These are phyloP conservation scores for Ataeniobius toweri DNA, from an alignment of 2,797 vertebrate genomes.

Conservation along the genomic window DNA sequence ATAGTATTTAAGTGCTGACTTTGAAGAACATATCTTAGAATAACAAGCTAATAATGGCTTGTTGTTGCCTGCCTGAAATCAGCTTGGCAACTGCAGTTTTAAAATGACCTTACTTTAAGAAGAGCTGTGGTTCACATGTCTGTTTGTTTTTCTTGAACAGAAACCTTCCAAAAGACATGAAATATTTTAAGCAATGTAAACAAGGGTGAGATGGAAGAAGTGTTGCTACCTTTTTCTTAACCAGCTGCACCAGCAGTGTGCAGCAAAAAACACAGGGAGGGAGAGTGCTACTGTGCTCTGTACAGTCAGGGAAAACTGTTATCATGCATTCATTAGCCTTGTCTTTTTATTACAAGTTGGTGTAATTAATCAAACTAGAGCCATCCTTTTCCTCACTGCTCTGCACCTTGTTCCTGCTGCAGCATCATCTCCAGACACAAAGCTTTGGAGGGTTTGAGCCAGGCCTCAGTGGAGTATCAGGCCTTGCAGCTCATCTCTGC, in stretches of 20 bases:
- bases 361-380: background rate
- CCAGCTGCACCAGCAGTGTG: background rate
- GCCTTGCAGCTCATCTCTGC: conserved; percentile 91
- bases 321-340: background rate
- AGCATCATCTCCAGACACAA: conserved; percentile 93
- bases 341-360: background rate
- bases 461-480: conserved; percentile 92
- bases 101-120: too few species aligned
- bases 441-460: conserved; percentile 87
- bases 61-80: background rate
- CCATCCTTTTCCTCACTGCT: background rate
- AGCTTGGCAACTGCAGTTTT: background rate
- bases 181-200: background rate
- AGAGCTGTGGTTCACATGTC: too few species aligned
- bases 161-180: background rate
- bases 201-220: background rate
- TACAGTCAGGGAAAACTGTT: background rate
- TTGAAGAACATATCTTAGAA: background rate
- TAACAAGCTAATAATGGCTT: background rate
- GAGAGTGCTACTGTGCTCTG: too few species aligned
- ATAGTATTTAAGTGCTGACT: background rate
- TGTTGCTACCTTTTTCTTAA: background rate
- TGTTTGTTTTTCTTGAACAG: background rate
- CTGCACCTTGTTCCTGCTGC: conserved; percentile 21
- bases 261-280: background rate